Conservation (phyloP, 2,113 vertebrate genomes). For the Cisticola juncidis region DNA sequence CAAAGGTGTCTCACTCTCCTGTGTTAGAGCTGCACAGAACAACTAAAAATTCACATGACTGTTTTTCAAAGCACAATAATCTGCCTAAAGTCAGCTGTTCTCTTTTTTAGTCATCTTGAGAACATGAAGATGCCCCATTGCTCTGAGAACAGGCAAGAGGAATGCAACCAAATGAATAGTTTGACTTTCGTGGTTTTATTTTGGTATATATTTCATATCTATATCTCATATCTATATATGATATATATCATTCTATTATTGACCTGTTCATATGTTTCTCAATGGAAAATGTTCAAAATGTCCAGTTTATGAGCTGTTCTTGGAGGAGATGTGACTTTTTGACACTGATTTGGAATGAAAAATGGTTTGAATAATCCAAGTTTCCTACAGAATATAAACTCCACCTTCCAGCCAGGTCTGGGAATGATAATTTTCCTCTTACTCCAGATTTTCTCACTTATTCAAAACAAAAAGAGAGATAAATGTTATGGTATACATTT, state of each 20-base stretch:
- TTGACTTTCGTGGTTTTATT: background rate
- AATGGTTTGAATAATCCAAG: background rate
- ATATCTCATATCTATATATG: background rate
- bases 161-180: background rate
- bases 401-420: background rate
- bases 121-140: background rate
- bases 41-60: background rate
- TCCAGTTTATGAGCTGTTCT: background rate
- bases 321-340: background rate
- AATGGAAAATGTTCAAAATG: background rate
- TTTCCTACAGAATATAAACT: constrained; percentile 1
- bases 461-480: background rate
- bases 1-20: background rate
- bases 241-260: background rate
- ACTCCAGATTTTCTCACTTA: background rate
- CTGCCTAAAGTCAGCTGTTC: background rate
- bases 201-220: background rate
- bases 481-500: background rate
- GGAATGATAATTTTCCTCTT: background rate
- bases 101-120: background rate
- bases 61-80: background rate
- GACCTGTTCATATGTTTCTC: background rate
- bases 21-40: background rate
- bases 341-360: constrained; percentile 3
- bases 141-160: background rate